phyloP scores from a whole-genome alignment of 30 jellyfish, hydroid and myxozoan species.

The Sanderia malayensis region DNA sequence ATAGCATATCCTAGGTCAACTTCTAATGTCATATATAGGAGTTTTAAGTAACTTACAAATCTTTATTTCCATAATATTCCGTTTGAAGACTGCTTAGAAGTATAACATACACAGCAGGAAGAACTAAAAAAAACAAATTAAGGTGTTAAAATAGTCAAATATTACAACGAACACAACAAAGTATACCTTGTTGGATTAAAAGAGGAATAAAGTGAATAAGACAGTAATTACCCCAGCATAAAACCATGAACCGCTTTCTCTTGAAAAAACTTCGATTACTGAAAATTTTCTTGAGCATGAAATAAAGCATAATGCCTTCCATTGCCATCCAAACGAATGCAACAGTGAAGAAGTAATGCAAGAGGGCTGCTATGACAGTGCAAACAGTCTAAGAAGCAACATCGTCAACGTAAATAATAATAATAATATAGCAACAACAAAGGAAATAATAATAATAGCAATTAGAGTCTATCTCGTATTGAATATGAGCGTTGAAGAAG shows the following conservation, averaged over 20 bases:
- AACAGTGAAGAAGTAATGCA: slow-evolving; percentile 78
- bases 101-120: slow-evolving; percentile 79
- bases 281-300: slow-evolving; percentile 82
- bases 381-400: slow-evolving; percentile 81
- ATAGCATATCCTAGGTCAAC: no score
- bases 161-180: no score
- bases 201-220: no score
- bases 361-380: slow-evolving; percentile 63
- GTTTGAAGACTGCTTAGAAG: slow-evolving; percentile 42
- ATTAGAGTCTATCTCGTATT: no score
- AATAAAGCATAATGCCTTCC: slow-evolving; percentile 85
- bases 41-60: slow-evolving; percentile 77
- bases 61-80: slow-evolving; percentile 67
- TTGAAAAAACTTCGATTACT: slow-evolving; percentile 64
- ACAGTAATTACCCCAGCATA: slow-evolving; percentile 96
- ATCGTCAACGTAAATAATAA: no score
- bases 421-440: no score
- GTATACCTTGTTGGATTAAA: no score
- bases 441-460: no score
- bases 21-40: no score
- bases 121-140: slow-evolving; percentile 21
- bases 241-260: slow-evolving; percentile 49
- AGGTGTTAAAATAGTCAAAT: no score
- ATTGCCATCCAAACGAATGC: slow-evolving; percentile 95
- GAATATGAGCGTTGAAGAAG: no score